Percentiles rank a stretch among this genome's conserved stretches.
These are phyloP conservation scores for Takifugu bimaculatus DNA, from an alignment of 2,113 vertebrate species.

Conservation along the genomic window DNA sequence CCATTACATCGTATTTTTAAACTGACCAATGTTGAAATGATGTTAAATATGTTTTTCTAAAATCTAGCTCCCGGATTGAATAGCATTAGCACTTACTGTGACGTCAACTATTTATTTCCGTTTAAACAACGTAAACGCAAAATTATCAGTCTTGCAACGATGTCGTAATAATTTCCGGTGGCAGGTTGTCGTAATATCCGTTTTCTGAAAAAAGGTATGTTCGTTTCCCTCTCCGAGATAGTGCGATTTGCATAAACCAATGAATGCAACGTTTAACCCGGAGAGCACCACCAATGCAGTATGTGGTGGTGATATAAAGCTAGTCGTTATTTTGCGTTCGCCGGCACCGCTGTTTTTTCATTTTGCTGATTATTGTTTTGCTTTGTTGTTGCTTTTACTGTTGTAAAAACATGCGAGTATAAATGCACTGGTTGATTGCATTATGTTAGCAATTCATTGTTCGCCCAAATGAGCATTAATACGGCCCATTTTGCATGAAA, in stretches of 20 bases:
- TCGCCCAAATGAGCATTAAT: neutral
- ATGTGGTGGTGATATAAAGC: neutral
- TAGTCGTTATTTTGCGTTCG: too few relatives aligned
- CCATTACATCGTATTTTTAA: too few relatives aligned
- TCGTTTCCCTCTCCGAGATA: neutral
- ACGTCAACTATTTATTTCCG: too few relatives aligned
- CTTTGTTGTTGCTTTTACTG: neutral
- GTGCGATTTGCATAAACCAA: rapidly evolving
- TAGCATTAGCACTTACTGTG: too few relatives aligned
- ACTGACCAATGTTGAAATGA: neutral
- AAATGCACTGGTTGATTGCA: too few relatives aligned
- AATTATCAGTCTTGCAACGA: too few relatives aligned
- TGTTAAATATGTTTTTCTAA: neutral
- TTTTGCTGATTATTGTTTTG: neutral
- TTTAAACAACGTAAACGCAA: too few relatives aligned
- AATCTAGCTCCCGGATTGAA: too few relatives aligned
- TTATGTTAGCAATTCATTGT: neutral
- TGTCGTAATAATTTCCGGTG: neutral
- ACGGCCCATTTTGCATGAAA: neutral
- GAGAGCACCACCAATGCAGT: slow-evolving; percentile 13
- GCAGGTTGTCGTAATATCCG: slow-evolving; percentile 17
- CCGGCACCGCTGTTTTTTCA: neutral
- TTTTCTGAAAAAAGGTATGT: rapidly evolving
- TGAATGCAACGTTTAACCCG: neutral
- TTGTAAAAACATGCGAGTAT: neutral